Percentiles rank a stretch among this genome's conserved stretches.
phyloP scores from a whole-genome alignment of 2,797 vertebrate genomes.

The Streptopelia turtur region DNA sequence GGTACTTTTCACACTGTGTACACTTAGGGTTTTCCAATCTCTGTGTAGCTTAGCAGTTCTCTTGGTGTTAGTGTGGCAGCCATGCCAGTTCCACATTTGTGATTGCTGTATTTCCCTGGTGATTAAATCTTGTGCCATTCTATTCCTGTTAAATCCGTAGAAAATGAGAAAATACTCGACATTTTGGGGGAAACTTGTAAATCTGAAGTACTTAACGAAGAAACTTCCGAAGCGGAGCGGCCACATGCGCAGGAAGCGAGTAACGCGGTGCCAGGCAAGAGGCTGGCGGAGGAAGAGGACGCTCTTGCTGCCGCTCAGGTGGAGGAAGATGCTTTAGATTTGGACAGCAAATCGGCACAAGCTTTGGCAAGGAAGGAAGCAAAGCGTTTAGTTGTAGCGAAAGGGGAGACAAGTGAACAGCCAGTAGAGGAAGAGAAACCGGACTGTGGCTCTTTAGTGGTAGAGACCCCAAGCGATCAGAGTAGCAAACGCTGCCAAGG shows the following conservation, averaged over 20 bases:
- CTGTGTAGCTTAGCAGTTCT: constrained; percentile 83
- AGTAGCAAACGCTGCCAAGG: constrained; percentile 85
- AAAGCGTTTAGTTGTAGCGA: constrained; percentile 82
- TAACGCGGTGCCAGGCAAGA: constrained; percentile 82
- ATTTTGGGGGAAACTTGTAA: constrained; percentile 95
- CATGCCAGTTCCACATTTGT: constrained; percentile 95
- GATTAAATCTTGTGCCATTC: constrained; percentile 99
- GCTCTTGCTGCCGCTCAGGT: constrained; percentile 81
- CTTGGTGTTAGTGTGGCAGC: constrained; percentile 86
- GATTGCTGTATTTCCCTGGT: constrained; percentile 98
- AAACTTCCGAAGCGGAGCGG: constrained; percentile 83
- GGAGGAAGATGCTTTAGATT: constrained; percentile 86
- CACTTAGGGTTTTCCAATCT: constrained; percentile 88
- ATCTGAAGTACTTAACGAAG: constrained; percentile 97
- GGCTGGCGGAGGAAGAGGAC: constrained; percentile 87
- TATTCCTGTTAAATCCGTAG: constrained; percentile 99
- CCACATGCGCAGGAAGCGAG: constrained; percentile 88
- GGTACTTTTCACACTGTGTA: constrained; percentile 63
- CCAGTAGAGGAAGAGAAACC: constrained; percentile 79
- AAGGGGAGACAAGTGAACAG: constrained; percentile 83
- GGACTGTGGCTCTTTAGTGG: constrained; percentile 80
- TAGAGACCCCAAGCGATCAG: constrained; percentile 86
- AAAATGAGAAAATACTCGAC: constrained; percentile 99
- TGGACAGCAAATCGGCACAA: constrained; percentile 81
- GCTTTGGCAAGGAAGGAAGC: constrained; percentile 82